These are phyloP conservation scores for Crotalus viridis DNA, from an alignment of 2,113 vertebrate species.

Conservation along the genomic window DNA sequence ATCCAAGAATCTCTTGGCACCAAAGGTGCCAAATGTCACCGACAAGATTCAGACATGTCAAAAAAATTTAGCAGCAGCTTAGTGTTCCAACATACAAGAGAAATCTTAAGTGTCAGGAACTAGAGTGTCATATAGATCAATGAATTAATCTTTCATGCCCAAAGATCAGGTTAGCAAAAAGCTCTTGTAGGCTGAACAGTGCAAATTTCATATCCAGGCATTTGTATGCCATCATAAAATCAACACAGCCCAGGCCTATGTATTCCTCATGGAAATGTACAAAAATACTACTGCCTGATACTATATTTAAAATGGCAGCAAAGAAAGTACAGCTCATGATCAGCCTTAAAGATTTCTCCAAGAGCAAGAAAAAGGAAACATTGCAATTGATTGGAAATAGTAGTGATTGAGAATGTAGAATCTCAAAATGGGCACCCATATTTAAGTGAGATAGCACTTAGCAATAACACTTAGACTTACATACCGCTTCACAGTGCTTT, in stretches of 20 bases:
- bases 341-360: neutral
- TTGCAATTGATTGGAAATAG: neutral
- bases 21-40: neutral
- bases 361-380: neutral
- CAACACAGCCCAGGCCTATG: rapidly evolving
- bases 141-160: neutral
- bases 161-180: neutral
- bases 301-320: neutral
- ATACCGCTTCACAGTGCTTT: too few species aligned
- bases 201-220: neutral
- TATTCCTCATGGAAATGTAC: neutral
- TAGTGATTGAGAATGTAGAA: neutral
- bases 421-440: neutral
- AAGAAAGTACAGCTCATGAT: neutral
- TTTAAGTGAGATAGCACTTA: neutral
- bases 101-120: neutral
- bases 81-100: neutral
- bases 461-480: too few species aligned
- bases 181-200: neutral
- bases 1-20: neutral
- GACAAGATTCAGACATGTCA: neutral
- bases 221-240: too few species aligned
- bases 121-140: neutral
- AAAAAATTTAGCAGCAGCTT: neutral
- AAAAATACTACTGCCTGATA: neutral